Percentiles rank a stretch among this genome's conserved stretches.
These are phyloP conservation scores for Callosobruchus maculatus DNA, from an alignment of 2,888 invertebrate species.

Conservation along the genomic window DNA sequence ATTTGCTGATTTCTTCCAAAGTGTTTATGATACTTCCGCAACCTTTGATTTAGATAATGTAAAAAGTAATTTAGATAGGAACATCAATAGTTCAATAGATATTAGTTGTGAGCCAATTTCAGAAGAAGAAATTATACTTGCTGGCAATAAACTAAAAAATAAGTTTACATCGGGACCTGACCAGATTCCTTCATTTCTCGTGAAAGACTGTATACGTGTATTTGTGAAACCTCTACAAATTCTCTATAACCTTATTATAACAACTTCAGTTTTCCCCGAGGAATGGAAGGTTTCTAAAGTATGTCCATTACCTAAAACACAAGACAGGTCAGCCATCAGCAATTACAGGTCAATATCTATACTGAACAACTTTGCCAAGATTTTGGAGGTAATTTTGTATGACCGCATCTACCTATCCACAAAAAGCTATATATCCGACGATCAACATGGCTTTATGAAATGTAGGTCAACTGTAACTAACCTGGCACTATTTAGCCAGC, in stretches of 20 bases:
- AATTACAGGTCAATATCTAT: slow-evolving; percentile 4
- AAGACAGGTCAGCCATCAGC: background rate
- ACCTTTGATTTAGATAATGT: too few relatives aligned
- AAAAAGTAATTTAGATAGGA: background rate
- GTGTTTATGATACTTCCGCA: background rate
- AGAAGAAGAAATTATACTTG: slow-evolving; percentile 3
- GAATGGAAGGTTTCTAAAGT: slow-evolving; percentile 2
- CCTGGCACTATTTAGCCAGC: slow-evolving; percentile 2
- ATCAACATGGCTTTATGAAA: slow-evolving; percentile 5
- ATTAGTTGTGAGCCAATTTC: background rate
- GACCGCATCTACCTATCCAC: background rate
- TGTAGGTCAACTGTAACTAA: slow-evolving; percentile 1
- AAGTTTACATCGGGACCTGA: slow-evolving; percentile 6
- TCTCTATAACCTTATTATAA: slow-evolving; percentile 4
- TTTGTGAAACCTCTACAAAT: background rate
- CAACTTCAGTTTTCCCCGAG: slow-evolving; percentile 5
- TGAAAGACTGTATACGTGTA: slow-evolving; percentile 5
- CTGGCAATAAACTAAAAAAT: slow-evolving; percentile 5
- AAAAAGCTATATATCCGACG: background rate
- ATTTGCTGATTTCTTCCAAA: background rate
- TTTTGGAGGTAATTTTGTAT: slow-evolving; percentile 5
- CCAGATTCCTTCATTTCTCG: slow-evolving; percentile 4
- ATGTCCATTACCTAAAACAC: slow-evolving; percentile 4
- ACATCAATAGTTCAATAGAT: background rate
- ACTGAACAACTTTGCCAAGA: slow-evolving; percentile 1